phyloP scores from a whole-genome alignment of 1,140 invertebrate species.

The Aphelenchoides fujianensis region DNA sequence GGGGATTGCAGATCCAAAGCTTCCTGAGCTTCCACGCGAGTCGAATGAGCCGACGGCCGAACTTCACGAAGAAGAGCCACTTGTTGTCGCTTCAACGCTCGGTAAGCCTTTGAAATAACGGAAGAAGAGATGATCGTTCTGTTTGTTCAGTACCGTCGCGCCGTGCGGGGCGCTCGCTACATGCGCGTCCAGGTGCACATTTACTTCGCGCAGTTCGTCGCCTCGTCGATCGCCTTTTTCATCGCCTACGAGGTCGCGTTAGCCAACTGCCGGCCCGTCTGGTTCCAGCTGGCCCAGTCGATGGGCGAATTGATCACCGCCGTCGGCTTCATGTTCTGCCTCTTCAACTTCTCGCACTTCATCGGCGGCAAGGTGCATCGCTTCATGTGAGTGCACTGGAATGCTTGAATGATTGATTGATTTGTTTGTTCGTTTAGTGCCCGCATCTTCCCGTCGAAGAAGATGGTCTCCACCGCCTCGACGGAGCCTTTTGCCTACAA shows the following conservation, averaged over 20 bases:
- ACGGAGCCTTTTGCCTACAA: conserved; percentile 6
- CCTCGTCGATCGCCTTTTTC: not conserved
- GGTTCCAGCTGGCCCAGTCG: not conserved
- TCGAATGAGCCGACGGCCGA: not conserved
- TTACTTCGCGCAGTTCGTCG: not conserved
- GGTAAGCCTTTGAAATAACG: conserved; percentile 6
- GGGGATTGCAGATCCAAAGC: not conserved
- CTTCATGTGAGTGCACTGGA: not conserved
- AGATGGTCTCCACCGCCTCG: not conserved
- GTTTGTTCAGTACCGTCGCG: conserved; percentile 4
- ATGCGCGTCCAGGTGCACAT: conserved; percentile 8
- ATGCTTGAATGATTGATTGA: not conserved
- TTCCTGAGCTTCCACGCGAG: not conserved
- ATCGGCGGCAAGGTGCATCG: conserved; percentile 8
- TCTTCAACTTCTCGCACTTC: not conserved
- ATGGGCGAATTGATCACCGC: not conserved
- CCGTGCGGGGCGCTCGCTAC: conserved; percentile 6
- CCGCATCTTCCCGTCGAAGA: not conserved
- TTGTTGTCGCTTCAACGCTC: not conserved
- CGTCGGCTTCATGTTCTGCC: not conserved
- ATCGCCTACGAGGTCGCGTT: not conserved
- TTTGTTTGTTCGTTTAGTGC: not conserved
- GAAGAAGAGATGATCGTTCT: not conserved
- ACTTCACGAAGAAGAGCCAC: not conserved
- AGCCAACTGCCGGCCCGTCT: not conserved